Evolutionary conservation across 2,113 vertebrate species (phyloP).

Genomic region (Nesogale talazaci): DNA sequence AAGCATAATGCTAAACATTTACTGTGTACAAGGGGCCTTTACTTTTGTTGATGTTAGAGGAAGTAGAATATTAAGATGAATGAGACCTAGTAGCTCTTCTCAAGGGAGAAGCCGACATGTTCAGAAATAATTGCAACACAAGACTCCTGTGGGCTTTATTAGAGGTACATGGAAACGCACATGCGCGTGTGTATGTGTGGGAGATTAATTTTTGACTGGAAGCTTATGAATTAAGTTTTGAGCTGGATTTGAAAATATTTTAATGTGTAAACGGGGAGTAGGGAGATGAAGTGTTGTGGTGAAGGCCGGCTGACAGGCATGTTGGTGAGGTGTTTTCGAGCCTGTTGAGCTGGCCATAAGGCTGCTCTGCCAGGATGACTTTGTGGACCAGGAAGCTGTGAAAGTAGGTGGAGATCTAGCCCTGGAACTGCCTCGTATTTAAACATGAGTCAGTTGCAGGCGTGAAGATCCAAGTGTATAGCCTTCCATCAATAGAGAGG

Average conservation of each 20-base stretch:
- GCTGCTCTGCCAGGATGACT: conserved; percentile 26
- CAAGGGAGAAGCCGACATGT: conserved; percentile 42
- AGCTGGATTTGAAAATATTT: conserved; percentile 49
- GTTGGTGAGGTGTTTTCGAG: background rate
- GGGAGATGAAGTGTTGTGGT: background rate
- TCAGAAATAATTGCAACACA: conserved; percentile 41
- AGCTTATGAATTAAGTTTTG: conserved; percentile 42
- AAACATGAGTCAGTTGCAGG: conserved; percentile 66
- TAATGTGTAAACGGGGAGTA: background rate
- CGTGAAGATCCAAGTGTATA: conserved; percentile 38
- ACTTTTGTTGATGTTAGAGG: conserved; percentile 23
- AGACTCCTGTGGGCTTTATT: conserved; percentile 62
- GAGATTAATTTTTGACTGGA: conserved; percentile 48
- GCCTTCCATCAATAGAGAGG: background rate
- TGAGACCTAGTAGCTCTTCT: conserved; percentile 26
- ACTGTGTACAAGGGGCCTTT: background rate
- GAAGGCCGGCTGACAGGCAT: background rate
- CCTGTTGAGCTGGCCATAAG: conserved; percentile 45
- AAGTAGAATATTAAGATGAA: conserved; percentile 33
- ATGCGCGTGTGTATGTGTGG: background rate
- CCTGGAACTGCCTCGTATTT: conserved; percentile 30
- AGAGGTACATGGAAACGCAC: background rate
- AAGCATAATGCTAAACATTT: background rate
- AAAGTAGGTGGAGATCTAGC: conserved; percentile 49
- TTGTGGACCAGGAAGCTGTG: conserved; percentile 55